These are phyloP conservation scores for Trogon melanurus DNA, from an alignment of 2,113 vertebrate species.

Conservation along the genomic window DNA sequence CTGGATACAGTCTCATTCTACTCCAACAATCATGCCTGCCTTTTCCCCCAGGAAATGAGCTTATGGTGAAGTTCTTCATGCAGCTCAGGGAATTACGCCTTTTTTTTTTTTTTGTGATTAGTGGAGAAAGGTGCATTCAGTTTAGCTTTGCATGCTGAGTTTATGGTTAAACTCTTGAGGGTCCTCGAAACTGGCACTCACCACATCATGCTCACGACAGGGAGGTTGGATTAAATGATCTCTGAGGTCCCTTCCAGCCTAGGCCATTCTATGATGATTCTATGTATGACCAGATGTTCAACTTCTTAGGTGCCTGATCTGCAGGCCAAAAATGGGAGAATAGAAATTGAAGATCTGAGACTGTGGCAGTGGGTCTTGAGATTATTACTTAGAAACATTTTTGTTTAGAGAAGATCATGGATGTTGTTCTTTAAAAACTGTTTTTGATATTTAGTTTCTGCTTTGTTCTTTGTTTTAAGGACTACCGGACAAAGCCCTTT, in stretches of 20 bases:
- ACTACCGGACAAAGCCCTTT: slow-evolving; percentile 98
- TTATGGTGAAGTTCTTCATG: background rate
- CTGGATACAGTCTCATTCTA: background rate
- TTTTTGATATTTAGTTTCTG: slow-evolving; percentile 20
- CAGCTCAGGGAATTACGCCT: background rate
- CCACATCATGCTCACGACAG: background rate
- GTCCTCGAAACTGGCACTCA: background rate
- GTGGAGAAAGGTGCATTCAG: background rate
- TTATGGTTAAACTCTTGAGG: background rate
- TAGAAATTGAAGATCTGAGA: background rate
- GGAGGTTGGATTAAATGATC: too few relatives aligned
- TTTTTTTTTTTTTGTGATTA: background rate
- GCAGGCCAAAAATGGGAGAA: background rate
- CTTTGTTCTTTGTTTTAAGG: slow-evolving; percentile 81
- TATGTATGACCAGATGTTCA: background rate
- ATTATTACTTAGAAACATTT: background rate
- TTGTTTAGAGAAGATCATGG: background rate
- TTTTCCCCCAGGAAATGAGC: background rate
- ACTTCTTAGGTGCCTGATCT: background rate
- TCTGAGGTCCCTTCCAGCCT: too few relatives aligned
- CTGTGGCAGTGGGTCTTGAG: background rate
- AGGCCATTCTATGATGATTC: too few relatives aligned
- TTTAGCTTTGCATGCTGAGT: background rate
- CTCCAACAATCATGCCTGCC: background rate
- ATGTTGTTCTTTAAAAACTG: background rate